Evolutionary conservation across 1,140 invertebrate species (phyloP), one percentile per base, ranked within the genome.

Genomic region (Drosophila ohnishii): DNA sequence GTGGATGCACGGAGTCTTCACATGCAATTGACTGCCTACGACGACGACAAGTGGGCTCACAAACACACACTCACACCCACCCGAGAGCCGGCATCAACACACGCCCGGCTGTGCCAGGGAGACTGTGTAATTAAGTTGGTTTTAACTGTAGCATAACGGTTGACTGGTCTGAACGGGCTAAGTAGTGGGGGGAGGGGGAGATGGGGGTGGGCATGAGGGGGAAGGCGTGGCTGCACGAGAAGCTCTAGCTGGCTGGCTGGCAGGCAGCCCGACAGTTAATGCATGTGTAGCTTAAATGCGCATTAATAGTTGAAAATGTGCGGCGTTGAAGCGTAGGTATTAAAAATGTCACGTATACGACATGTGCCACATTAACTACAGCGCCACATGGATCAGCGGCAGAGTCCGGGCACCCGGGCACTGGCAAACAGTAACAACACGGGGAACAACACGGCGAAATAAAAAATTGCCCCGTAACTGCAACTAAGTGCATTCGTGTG

Each of bases 231-330:
- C 30, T 35, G 50, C 19, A 51, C 34, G 30, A 16, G 37, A 42
- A 56, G 45, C 51, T 44, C 16, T 11, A 16, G 35, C 34, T 44
- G 55, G 32, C 48, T 53, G 53, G 13, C 32, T 19, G 47, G 50
- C 32, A 34, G 61, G 59, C 59, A 74, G 65, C 48, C 65, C 75
- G 78, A 71, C 79, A 82, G 83, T 86, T 86, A 87, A 86, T 86
- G 84, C 76, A 80, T 87, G 84, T 88, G 83, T 87, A 87, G 83
- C 84, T 87, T 87, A 87, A 87, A 87, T 87, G 79, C 76, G 76
- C 83, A 87, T 87, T 87, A 87, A 87, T 87, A 87, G 83, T 87
- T 87, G 83, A 87, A 88, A 87, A 88, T 87, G 83, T 87, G 83
- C 84, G 83, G 84, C 83, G 84, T 88, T 86, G 83, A 86, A 86